These are phyloP conservation scores for Varecia variegata DNA, from an alignment of 2,797 vertebrate species.

Conservation along the genomic window DNA sequence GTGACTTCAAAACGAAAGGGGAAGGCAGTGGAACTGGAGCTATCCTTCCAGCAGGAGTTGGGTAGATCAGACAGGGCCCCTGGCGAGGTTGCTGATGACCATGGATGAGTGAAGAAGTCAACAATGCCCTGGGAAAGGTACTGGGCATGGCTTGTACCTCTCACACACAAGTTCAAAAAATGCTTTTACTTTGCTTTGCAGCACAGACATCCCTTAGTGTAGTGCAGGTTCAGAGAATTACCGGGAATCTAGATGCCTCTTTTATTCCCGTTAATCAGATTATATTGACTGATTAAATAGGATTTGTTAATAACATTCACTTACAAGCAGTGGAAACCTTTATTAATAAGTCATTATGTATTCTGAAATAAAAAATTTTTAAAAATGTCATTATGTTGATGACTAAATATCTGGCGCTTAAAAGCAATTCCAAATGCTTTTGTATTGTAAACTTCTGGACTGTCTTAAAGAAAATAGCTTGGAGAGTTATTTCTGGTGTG, in stretches of 20 bases:
- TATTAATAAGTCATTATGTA: slow-evolving; percentile 71
- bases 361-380: too few species aligned
- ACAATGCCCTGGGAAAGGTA: slow-evolving; percentile 36
- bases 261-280: slow-evolving; percentile 73
- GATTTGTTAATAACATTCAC: slow-evolving; percentile 66
- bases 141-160: slow-evolving; percentile 39
- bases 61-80: slow-evolving; percentile 67
- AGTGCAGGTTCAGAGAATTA: slow-evolving; percentile 50
- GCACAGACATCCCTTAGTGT: slow-evolving; percentile 39
- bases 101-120: slow-evolving; percentile 53
- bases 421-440: slow-evolving; percentile 49
- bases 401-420: slow-evolving; percentile 56
- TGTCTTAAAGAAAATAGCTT: slow-evolving; percentile 24
- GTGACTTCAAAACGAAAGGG: slow-evolving; percentile 62
- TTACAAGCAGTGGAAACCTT: slow-evolving; percentile 55
- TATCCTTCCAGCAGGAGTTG: slow-evolving; percentile 73
- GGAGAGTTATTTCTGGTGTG: background rate
- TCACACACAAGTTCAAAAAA: slow-evolving; percentile 51
- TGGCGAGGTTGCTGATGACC: slow-evolving; percentile 54
- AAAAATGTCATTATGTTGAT: slow-evolving; percentile 51
- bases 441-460: background rate
- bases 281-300: slow-evolving; percentile 74
- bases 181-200: slow-evolving; percentile 77
- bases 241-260: slow-evolving; percentile 72
- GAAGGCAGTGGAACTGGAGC: slow-evolving; percentile 15